These are phyloP conservation scores for Colaptes auratus DNA, from an alignment of 2,113 vertebrate species.

Conservation along the genomic window DNA sequence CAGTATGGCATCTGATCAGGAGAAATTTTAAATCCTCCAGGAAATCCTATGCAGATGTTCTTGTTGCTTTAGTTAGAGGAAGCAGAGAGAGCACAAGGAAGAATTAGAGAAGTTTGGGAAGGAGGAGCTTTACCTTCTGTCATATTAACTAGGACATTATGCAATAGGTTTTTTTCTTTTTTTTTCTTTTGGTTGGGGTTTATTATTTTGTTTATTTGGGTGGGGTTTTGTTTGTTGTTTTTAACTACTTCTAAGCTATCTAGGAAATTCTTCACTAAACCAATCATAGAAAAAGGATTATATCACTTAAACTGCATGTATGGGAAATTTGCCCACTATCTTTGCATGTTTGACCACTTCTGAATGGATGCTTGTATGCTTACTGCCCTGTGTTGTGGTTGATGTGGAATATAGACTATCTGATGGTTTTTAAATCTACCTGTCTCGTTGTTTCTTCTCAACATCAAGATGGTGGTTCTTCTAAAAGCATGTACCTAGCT, in stretches of 20 bases:
- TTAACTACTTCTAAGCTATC: not conserved
- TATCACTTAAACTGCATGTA: not conserved
- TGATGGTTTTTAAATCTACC: not conserved
- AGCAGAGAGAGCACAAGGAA: not conserved
- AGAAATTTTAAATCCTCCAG: not conserved
- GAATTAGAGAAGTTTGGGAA: not conserved
- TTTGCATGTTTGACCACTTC: not conserved
- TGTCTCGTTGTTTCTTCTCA: not conserved
- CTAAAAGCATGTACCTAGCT: not conserved
- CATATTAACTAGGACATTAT: not conserved
- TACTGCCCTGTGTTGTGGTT: rapidly evolving
- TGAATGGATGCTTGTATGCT: not conserved
- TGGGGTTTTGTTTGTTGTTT: no score
- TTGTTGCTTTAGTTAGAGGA: not conserved
- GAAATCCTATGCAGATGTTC: not conserved
- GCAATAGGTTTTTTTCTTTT: not conserved
- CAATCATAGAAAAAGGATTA: not conserved
- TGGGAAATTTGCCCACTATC: not conserved
- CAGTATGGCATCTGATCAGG: not conserved
- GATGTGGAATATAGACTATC: not conserved
- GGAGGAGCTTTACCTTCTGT: not conserved
- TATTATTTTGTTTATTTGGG: no score
- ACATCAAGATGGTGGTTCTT: not conserved
- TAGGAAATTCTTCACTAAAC: not conserved
- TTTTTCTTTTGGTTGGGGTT: no score